Base-by-base conservation (phyloP, 2,888 invertebrate genomes). In the Enchytraeus crypticus region DNA sequence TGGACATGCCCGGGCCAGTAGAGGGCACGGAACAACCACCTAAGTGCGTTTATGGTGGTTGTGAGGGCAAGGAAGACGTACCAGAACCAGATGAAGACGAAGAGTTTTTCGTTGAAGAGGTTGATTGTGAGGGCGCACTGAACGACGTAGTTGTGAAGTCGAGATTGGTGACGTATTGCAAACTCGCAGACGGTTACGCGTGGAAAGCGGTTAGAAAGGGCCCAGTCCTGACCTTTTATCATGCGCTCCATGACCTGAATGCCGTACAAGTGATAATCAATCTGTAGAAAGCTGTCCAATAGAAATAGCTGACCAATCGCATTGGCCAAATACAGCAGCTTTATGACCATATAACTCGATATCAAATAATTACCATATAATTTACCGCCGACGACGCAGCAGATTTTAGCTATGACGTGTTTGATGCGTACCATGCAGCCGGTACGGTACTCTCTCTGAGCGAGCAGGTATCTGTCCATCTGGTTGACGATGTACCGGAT, bases 261-360 rank as follows among this genome's bases (percentile, higher is more conserved):
- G 53, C 82, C 81, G 70, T 77, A 78, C 38, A 74, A 71, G 64
- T 78, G 76, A 66, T 76, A 77, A 60, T 77, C 75, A 51, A 74
- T 77, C 54, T 81, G 81, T 26, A 82, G 74, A 64, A 82, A 81
- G 63, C 77, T 75, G 70, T 82, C 81, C 51, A 82, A 73, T 60
- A 81, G 73, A 68, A 81, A 79, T 57, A 82, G 74, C 69, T 82
- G 81, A 21, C 79, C 79, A 21, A 81, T 72, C 34, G 79, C 79
- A 69, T 81, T 81, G 58, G 74, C 71, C 64, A 80, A 73, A 64
- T 81, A 80, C 33, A 81, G 69, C 23, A 79, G 65, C 67, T 81
- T 81, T 65, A 77, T 74, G 68, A 81, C 74, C 69, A 80, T 73
- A 69, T 82, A 82, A 53, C 81, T 74, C 23, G 79, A 73, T 18